Conservation (phyloP, 2,113 vertebrate genomes). For the Pelodiscus sinensis region DNA sequence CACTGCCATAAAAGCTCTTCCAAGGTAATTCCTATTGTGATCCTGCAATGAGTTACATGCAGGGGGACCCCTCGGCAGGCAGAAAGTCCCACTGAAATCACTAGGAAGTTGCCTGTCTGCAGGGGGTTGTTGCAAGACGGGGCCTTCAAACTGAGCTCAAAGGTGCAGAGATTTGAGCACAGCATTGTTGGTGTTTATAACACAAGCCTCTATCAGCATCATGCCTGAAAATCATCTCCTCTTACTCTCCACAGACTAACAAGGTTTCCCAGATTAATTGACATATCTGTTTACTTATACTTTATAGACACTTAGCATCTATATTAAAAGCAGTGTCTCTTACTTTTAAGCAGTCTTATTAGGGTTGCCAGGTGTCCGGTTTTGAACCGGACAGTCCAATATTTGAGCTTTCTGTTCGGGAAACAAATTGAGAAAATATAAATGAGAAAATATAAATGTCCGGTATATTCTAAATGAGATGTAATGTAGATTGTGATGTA, state of each 20-base stretch:
- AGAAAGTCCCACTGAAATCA: not conserved
- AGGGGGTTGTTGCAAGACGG: not conserved
- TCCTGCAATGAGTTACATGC: constrained; percentile 19
- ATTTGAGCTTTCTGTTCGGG: too few species aligned
- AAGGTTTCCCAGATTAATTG: not conserved
- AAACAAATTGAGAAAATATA: too few species aligned
- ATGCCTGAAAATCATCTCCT: not conserved
- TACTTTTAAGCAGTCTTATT: not conserved
- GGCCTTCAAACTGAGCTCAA: not conserved
- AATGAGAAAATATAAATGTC: too few species aligned
- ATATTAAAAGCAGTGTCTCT: not conserved
- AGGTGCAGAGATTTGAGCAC: not conserved
- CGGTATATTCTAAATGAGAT: too few species aligned
- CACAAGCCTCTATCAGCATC: not conserved
- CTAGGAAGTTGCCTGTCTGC: not conserved
- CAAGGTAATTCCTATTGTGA: not conserved
- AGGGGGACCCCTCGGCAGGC: not conserved
- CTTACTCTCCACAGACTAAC: fast-evolving
- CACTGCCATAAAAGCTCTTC: not conserved
- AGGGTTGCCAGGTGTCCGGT: too few species aligned
- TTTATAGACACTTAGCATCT: not conserved
- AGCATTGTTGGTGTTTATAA: not conserved
- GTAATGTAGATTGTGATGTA: too few species aligned
- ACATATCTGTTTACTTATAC: not conserved
- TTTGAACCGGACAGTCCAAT: too few species aligned